A percentile compares a stretch with the other conserved stretches of the same genome.
Conservation (phyloP, 2,888 invertebrate genomes). For the Baronia brevicornis region DNA sequence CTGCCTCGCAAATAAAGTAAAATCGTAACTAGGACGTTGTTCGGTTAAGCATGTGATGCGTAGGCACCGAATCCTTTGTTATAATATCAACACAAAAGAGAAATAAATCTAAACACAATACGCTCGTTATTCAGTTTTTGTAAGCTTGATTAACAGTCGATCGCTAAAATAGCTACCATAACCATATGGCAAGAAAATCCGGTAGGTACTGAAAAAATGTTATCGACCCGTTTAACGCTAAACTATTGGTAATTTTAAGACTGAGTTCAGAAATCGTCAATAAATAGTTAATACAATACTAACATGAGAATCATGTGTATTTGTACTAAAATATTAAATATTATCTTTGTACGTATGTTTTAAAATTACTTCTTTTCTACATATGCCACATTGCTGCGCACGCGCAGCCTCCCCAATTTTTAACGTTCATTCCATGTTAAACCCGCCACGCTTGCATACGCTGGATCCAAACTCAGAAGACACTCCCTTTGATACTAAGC, state of each 20-base stretch:
- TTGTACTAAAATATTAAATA: conserved; percentile 3
- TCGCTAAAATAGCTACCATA: conserved; percentile 1
- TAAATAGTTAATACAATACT: too few relatives aligned
- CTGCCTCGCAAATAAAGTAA: neutral
- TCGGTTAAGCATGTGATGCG: conserved; percentile 3
- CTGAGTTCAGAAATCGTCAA: too few relatives aligned
- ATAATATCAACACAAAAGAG: neutral
- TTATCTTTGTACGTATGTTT: neutral
- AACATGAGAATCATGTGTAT: conserved; percentile 7
- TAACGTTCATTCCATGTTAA: too few relatives aligned
- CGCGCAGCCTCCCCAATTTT: too few relatives aligned
- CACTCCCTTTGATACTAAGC: too few relatives aligned
- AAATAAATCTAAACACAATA: neutral
- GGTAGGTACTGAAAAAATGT: too few relatives aligned
- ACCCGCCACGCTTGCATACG: too few relatives aligned
- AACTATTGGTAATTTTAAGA: too few relatives aligned
- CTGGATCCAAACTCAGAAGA: too few relatives aligned
- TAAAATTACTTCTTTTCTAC: neutral
- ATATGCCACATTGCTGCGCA: neutral
- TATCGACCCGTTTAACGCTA: too few relatives aligned
- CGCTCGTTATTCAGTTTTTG: neutral
- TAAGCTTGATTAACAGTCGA: neutral
- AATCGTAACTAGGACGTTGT: conserved; percentile 7
- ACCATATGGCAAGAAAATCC: too few relatives aligned
- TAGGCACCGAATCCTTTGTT: conserved; percentile 5